These are phyloP conservation scores for Caenorhabditis sp. DNA, from an alignment of 2,888 invertebrate genomes.

Conservation along the genomic window DNA sequence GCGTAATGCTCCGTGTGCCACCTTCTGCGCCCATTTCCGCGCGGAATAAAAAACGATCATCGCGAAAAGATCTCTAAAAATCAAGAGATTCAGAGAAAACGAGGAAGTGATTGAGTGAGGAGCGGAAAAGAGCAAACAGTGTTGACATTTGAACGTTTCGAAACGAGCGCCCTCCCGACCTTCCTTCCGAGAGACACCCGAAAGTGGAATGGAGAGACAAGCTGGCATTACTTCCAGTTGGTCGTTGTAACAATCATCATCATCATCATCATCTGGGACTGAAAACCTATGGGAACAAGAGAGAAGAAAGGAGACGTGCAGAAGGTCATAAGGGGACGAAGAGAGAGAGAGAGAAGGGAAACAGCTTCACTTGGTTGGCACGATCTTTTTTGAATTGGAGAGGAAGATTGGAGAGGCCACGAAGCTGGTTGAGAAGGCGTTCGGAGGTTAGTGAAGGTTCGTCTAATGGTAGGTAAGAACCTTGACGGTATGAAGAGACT, in stretches of 20 bases:
- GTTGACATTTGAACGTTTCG: slow-evolving; percentile 56
- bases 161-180: slow-evolving; percentile 31
- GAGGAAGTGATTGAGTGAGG: slow-evolving; percentile 26
- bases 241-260: slow-evolving; percentile 43
- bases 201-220: slow-evolving; percentile 25
- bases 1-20: slow-evolving; percentile 23
- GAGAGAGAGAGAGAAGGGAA: neutral
- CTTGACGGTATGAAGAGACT: slow-evolving; percentile 15
- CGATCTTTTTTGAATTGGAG: slow-evolving; percentile 30
- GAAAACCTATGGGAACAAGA: neutral
- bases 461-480: slow-evolving; percentile 22
- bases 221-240: slow-evolving; percentile 22
- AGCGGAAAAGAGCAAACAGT: slow-evolving; percentile 45
- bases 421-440: slow-evolving; percentile 20
- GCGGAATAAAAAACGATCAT: slow-evolving; percentile 42
- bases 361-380: slow-evolving; percentile 34
- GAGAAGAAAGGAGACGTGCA: slow-evolving; percentile 14
- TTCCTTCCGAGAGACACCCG: slow-evolving; percentile 4
- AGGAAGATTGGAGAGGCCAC: neutral
- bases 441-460: slow-evolving; percentile 12
- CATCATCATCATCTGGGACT: too few species aligned
- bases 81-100: slow-evolving; percentile 29
- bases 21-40: slow-evolving; percentile 49
- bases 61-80: neutral
- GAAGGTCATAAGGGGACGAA: slow-evolving; percentile 31